Conservation (phyloP, 53 echinoderm and acorn worm genomes). For the Paracentrotus lividus region DNA sequence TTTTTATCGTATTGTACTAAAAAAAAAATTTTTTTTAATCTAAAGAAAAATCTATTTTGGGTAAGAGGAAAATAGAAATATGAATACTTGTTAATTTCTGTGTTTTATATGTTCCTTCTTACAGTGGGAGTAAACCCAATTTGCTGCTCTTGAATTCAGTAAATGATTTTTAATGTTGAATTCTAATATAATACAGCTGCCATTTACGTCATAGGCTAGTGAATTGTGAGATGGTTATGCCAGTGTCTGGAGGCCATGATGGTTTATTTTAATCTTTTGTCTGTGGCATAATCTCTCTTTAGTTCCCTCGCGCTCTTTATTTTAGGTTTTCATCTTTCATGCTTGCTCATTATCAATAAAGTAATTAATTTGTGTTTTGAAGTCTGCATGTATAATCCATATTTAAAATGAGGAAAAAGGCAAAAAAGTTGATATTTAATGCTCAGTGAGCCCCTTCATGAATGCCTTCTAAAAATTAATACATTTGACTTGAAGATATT, state of each 20-base stretch:
- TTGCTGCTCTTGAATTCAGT: not conserved
- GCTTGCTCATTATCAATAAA: not conserved
- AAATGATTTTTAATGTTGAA: not conserved
- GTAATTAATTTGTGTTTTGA: no score
- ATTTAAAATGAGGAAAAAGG: no score
- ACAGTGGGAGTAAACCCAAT: not conserved
- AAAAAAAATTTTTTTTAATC: no score
- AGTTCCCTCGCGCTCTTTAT: not conserved
- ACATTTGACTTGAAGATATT: no score
- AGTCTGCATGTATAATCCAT: no score
- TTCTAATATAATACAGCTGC: not conserved
- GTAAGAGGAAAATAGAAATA: no score
- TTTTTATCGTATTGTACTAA: no score
- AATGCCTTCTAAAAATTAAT: no score
- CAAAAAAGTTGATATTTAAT: no score
- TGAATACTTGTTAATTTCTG: no score
- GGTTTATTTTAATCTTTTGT: constrained; percentile 11
- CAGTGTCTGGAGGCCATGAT: constrained; percentile 34
- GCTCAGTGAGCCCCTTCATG: no score
- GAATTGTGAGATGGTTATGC: not conserved
- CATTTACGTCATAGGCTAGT: constrained; percentile 15
- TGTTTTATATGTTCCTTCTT: no score
- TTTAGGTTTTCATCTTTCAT: not conserved
- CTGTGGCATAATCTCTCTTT: not conserved
- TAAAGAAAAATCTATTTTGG: not conserved